phyloP scores from a whole-genome alignment of 2,113 vertebrate species.

The Myotis brandtii region DNA sequence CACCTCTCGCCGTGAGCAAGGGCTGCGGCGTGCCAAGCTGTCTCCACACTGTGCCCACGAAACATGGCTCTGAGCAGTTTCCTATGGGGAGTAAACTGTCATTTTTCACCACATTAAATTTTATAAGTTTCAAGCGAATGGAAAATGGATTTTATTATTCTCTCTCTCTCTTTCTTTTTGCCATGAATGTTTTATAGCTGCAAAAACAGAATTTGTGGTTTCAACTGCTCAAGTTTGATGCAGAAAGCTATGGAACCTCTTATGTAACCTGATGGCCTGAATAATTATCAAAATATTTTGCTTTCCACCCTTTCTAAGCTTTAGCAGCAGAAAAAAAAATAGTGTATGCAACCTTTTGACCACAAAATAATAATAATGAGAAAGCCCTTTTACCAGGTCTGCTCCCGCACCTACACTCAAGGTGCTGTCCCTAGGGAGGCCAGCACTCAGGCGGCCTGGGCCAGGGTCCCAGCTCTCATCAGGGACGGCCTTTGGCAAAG shows the following conservation, averaged over 20 bases:
- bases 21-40: background rate
- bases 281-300: conserved; percentile 98
- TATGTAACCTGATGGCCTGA: conserved; percentile 96
- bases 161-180: conserved; percentile 81
- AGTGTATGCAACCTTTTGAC: conserved; percentile 87
- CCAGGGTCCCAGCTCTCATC: background rate
- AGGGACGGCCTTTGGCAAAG: background rate
- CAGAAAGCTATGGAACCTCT: conserved; percentile 95
- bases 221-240: conserved; percentile 92
- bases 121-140: conserved; percentile 95
- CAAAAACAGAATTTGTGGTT: conserved; percentile 94
- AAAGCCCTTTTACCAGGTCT: conserved; percentile 78
- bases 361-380: conserved; percentile 86
- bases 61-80: conserved; percentile 82
- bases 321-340: conserved; percentile 85
- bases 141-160: conserved; percentile 91
- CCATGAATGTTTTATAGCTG: conserved; percentile 92
- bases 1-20: background rate
- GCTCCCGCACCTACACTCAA: conserved; percentile 9
- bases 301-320: conserved; percentile 96
- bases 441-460: fast-evolving
- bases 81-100: conserved; percentile 90
- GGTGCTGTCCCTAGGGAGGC: background rate
- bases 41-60: conserved; percentile 32
- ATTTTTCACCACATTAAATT: conserved; percentile 94